These are phyloP conservation scores for Rambutsinella grinnellia DNA, from an alignment of 2,888 invertebrate genomes.

Conservation along the genomic window DNA sequence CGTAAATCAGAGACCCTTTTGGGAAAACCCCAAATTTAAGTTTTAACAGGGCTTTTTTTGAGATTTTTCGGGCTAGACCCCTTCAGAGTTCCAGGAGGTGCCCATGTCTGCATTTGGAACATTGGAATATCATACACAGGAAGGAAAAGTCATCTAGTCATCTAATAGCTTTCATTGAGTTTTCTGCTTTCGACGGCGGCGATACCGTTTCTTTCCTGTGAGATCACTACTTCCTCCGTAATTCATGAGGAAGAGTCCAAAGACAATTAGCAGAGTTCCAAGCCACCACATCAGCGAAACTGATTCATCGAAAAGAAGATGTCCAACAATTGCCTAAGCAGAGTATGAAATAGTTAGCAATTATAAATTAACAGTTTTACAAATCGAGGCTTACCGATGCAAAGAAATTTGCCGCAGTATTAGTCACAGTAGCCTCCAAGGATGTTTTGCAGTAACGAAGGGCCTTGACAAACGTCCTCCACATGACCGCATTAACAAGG, in stretches of 20 bases:
- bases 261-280: slow-evolving; percentile 79
- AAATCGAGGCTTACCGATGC: slow-evolving; percentile 68
- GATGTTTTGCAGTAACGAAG: slow-evolving; percentile 70
- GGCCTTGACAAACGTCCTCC: slow-evolving; percentile 71
- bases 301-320: slow-evolving; percentile 78
- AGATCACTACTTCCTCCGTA: slow-evolving; percentile 59
- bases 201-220: slow-evolving; percentile 21
- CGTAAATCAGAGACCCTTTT: too few species aligned
- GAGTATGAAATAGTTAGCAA: neutral
- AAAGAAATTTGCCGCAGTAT: slow-evolving; percentile 71
- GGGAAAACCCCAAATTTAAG: too few species aligned
- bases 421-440: slow-evolving; percentile 71
- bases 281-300: slow-evolving; percentile 79
- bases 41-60: too few species aligned
- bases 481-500: slow-evolving; percentile 70
- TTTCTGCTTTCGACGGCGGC: slow-evolving; percentile 40
- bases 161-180: slow-evolving; percentile 28
- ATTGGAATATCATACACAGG: too few species aligned
- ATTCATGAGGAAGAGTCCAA: slow-evolving; percentile 78
- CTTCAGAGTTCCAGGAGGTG: neutral
- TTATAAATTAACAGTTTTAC: neutral
- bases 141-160: too few species aligned
- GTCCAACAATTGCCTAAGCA: slow-evolving; percentile 80
- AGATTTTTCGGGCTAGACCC: too few species aligned
- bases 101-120: too few species aligned